Conservation (phyloP, 35 echinoderm and acorn worm species). For the Heliocidaris tuberculata region DNA sequence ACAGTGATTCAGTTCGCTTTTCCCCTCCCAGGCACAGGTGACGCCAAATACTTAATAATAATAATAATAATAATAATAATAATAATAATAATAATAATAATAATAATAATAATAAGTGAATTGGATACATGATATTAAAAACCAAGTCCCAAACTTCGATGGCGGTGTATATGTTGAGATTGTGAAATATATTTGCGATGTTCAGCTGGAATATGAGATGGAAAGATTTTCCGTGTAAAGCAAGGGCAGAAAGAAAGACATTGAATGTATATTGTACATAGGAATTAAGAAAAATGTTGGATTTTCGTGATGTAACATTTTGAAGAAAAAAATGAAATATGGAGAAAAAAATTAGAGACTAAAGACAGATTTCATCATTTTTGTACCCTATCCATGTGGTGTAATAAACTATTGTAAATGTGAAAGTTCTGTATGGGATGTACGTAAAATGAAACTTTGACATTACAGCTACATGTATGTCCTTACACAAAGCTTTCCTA, state of each 20-base stretch:
- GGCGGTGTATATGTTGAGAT: not conserved
- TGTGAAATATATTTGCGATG: not conserved
- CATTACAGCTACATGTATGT: not conserved
- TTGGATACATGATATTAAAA: not conserved
- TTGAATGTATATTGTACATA: not conserved
- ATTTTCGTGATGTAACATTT: conserved; percentile 8
- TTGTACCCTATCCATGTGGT: not conserved
- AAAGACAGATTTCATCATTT: conserved; percentile 12
- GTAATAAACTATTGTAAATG: not conserved
- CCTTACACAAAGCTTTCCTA: not conserved
- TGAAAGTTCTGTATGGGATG: not conserved
- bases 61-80: no score
- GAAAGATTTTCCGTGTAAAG: not conserved
- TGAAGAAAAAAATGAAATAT: conserved; percentile 13
- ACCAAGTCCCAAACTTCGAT: not conserved
- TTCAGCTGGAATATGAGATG: not conserved
- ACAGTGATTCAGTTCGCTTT: no score
- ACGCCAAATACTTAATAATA: no score
- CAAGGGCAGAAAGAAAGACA: not conserved
- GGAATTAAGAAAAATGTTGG: not conserved
- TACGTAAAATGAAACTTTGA: not conserved
- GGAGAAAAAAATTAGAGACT: not conserved
- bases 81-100: no score
- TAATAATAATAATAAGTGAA: not conserved
- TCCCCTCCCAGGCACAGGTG: no score